Evolutionary conservation across 2,888 invertebrate genomes (phyloP).

Genomic region (Pilophorus perplexus): DNA sequence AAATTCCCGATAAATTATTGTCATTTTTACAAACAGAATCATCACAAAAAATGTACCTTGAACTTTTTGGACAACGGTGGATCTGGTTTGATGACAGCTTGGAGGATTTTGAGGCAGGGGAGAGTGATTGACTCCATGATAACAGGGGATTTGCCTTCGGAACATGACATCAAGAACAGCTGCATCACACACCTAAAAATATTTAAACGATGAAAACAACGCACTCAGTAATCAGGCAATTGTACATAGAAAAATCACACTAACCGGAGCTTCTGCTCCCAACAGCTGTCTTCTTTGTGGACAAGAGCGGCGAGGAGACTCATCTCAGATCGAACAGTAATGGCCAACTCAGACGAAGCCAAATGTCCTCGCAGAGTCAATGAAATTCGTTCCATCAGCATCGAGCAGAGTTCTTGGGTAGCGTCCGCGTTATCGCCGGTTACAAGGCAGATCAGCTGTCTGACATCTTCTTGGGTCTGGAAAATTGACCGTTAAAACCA

Average conservation of each 20-base stretch:
- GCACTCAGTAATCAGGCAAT: background rate
- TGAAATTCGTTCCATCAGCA: constrained; percentile 82
- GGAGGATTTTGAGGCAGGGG: constrained; percentile 89
- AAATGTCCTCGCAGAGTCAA: constrained; percentile 73
- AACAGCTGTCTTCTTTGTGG: constrained; percentile 89
- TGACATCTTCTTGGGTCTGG: constrained; percentile 81
- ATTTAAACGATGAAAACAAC: background rate
- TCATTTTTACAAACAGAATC: background rate
- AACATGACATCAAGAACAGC: constrained; percentile 76
- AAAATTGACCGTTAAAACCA: too few relatives aligned
- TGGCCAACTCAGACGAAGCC: constrained; percentile 68
- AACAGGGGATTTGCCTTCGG: constrained; percentile 74
- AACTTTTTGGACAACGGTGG: constrained; percentile 59
- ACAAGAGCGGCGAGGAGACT: constrained; percentile 81
- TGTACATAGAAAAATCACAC: background rate
- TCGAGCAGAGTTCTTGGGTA: constrained; percentile 76
- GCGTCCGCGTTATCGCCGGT: constrained; percentile 82
- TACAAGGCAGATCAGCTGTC: constrained; percentile 81
- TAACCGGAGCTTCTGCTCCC: constrained; percentile 82
- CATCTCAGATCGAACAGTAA: constrained; percentile 85
- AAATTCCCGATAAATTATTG: background rate
- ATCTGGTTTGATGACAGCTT: constrained; percentile 71
- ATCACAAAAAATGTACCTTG: constrained; percentile 52
- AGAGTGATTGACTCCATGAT: constrained; percentile 88
- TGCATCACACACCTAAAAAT: constrained; percentile 68